These are phyloP conservation scores for Pseudococcus jackbeardsleyi DNA, from an alignment of 2,888 invertebrate species.

Conservation along the genomic window DNA sequence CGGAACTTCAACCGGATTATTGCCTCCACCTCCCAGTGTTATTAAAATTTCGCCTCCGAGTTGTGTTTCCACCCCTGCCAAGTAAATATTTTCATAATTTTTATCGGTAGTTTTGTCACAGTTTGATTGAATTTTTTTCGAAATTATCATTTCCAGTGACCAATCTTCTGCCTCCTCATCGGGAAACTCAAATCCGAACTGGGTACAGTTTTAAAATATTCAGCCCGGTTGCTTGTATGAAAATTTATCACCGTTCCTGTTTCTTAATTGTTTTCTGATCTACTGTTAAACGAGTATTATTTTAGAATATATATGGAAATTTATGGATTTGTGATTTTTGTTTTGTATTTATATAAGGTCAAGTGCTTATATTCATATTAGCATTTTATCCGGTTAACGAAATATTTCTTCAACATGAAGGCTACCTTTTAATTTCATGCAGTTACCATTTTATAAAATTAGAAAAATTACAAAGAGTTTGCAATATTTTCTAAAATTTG, in stretches of 20 bases:
- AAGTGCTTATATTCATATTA: neutral
- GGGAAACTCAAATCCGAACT: slow-evolving; percentile 68
- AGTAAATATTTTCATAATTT: slow-evolving; percentile 35
- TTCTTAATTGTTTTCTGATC: neutral
- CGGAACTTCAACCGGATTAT: slow-evolving; percentile 73
- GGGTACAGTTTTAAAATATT: slow-evolving; percentile 68
- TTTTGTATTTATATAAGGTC: slow-evolving; percentile 13
- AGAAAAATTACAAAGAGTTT: slow-evolving; percentile 1
- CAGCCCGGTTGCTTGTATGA: neutral
- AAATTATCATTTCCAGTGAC: neutral
- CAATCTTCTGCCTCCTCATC: slow-evolving; percentile 55
- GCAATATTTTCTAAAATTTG: neutral
- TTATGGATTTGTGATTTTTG: slow-evolving; percentile 37
- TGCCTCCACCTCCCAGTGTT: slow-evolving; percentile 89
- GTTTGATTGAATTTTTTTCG: neutral
- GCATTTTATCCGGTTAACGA: neutral
- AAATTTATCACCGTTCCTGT: slow-evolving; percentile 46
- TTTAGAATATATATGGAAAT: slow-evolving; percentile 30
- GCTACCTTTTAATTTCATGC: slow-evolving; percentile 13
- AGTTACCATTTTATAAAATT: slow-evolving; percentile 43
- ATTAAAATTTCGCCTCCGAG: slow-evolving; percentile 84
- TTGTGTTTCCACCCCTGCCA: slow-evolving; percentile 67
- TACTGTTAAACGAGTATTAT: slow-evolving; percentile 42
- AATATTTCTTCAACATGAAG: slow-evolving; percentile 16
- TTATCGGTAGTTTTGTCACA: neutral